A percentile compares a stretch with the other conserved stretches of the same genome.
Evolutionary conservation across 2,888 invertebrate genomes (phyloP).

Genomic region (Ochlodes sylvanus): DNA sequence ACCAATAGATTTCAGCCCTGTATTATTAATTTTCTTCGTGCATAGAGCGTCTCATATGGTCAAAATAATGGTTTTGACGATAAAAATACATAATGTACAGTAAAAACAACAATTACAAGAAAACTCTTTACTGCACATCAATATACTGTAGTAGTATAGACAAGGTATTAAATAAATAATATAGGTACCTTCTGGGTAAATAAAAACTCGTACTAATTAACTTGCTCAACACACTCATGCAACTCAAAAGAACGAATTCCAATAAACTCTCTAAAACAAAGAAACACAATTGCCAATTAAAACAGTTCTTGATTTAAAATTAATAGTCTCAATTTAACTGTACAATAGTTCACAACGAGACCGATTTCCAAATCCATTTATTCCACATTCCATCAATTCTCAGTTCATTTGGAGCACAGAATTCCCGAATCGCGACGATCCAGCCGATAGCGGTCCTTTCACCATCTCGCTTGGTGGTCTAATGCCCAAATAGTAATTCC

Average conservation of each 20-base stretch:
- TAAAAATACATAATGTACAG: too few relatives aligned
- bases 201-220: too few relatives aligned
- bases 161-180: too few relatives aligned
- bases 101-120: too few relatives aligned
- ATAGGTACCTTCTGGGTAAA: too few relatives aligned
- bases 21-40: slow-evolving; percentile 34
- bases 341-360: slow-evolving; percentile 27
- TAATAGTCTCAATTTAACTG: slow-evolving; percentile 18
- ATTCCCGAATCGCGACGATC: slow-evolving; percentile 56
- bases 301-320: background rate
- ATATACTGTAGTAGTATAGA: too few relatives aligned
- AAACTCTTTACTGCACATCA: too few relatives aligned
- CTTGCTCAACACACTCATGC: background rate
- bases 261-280: slow-evolving; percentile 4
- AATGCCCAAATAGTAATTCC: slow-evolving; percentile 48
- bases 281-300: slow-evolving; percentile 5
- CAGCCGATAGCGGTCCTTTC: slow-evolving; percentile 45
- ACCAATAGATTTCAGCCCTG: slow-evolving; percentile 50
- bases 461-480: slow-evolving; percentile 68
- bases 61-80: too few relatives aligned
- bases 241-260: background rate
- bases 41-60: background rate
- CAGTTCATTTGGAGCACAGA: slow-evolving; percentile 59
- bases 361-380: slow-evolving; percentile 41
- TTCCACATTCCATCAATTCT: slow-evolving; percentile 58